Conservation (phyloP, 2,113 vertebrate genomes). For the Thermophis baileyi region DNA sequence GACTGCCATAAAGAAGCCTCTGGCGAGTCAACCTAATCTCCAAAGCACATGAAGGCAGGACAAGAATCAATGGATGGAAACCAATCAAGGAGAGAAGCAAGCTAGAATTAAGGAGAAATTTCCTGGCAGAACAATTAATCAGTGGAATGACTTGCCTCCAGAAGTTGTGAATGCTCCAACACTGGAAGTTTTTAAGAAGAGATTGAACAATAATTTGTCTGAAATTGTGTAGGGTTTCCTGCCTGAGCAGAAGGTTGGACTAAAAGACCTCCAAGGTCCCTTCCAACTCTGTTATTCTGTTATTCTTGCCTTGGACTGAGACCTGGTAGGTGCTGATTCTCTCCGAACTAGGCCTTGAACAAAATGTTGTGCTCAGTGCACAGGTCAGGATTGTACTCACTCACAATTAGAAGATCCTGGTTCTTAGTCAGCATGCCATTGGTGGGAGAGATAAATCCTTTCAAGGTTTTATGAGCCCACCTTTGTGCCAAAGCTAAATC, state of each 20-base stretch:
- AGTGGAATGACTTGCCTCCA: too few relatives aligned
- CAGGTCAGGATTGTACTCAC: neutral
- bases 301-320: neutral
- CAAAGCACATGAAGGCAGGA: neutral
- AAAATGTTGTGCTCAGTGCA: neutral
- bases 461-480: neutral
- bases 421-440: neutral
- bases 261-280: neutral
- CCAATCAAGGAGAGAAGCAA: neutral
- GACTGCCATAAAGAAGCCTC: neutral
- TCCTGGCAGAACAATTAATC: neutral
- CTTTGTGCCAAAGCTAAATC: neutral
- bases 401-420: neutral
- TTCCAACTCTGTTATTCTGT: neutral
- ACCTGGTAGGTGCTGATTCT: neutral
- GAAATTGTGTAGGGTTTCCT: neutral
- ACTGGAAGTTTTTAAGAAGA: too few relatives aligned
- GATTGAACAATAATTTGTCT: too few relatives aligned
- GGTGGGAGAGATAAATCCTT: neutral
- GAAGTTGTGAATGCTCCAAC: too few relatives aligned
- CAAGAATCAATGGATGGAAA: neutral
- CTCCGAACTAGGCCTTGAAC: neutral
- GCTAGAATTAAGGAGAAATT: neutral
- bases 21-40: neutral
- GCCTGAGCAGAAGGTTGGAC: neutral